A percentile compares a stretch with the other conserved stretches of the same genome.
These are phyloP conservation scores for Mormyrus hasselquistii DNA, from an alignment of 2,797 vertebrate species.

Conservation along the genomic window DNA sequence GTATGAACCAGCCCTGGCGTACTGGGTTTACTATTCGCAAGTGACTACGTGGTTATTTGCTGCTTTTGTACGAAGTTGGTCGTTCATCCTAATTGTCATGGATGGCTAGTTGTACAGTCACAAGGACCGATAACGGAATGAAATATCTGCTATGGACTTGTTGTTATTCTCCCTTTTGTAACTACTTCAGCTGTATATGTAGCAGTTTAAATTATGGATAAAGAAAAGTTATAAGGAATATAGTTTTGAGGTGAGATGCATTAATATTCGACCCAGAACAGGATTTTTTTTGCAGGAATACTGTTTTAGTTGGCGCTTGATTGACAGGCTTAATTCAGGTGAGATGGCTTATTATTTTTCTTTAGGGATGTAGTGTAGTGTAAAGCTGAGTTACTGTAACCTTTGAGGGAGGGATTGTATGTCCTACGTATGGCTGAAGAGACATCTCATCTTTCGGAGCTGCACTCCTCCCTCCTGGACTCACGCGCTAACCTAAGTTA, in stretches of 20 bases:
- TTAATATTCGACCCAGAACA: background rate
- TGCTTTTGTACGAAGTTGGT: background rate
- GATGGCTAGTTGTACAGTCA: background rate
- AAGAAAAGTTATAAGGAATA: background rate
- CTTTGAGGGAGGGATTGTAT: background rate
- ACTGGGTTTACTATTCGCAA: background rate
- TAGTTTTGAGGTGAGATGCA: background rate
- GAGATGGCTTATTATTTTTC: background rate
- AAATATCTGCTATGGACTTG: background rate
- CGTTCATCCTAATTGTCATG: background rate
- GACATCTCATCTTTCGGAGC: background rate
- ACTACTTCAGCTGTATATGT: background rate
- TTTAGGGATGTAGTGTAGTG: background rate
- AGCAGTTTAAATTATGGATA: background rate
- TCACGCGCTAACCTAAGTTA: background rate
- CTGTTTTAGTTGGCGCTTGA: background rate
- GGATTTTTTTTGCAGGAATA: background rate
- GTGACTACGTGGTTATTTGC: background rate
- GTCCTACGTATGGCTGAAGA: background rate
- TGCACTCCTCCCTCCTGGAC: background rate
- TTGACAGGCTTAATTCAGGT: background rate
- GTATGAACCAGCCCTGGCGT: background rate
- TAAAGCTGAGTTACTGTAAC: background rate
- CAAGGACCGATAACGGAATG: background rate
- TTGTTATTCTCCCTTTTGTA: background rate